phyloP scores from a whole-genome alignment of 2,113 vertebrate genomes.

The Calyptomena viridis region DNA sequence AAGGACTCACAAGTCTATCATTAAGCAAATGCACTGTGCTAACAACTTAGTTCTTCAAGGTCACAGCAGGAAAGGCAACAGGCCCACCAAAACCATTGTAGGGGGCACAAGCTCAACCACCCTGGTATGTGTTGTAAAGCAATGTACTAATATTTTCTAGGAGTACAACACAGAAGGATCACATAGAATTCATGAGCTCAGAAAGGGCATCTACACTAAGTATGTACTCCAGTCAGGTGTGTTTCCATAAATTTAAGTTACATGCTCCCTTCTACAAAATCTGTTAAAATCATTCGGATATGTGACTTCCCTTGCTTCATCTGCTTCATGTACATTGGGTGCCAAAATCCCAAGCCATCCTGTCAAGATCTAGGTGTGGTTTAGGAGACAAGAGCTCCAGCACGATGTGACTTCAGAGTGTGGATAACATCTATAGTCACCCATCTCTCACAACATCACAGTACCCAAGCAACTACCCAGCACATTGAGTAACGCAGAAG shows the following conservation, averaged over 20 bases:
- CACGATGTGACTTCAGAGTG: accelerated
- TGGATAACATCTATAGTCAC: background rate
- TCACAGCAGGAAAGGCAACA: background rate
- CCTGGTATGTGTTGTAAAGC: background rate
- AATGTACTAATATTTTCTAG: background rate
- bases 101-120: background rate
- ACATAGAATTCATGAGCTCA: background rate
- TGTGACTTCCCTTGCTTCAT: background rate
- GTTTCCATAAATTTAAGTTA: background rate
- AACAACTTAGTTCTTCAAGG: background rate
- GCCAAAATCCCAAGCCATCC: background rate
- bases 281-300: background rate
- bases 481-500: background rate
- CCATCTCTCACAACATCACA: background rate
- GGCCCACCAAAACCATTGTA: background rate
- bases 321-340: background rate
- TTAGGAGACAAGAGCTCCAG: background rate
- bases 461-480: background rate
- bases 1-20: background rate
- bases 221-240: background rate
- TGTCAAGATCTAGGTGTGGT: background rate
- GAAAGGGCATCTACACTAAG: background rate
- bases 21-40: background rate
- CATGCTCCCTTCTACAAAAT: background rate
- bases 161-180: background rate